A percentile compares a stretch with the other conserved stretches of the same genome.
These are phyloP conservation scores for zebrafish (Danio rerio) DNA, from an alignment of 2,113 vertebrate species.

Conservation along the genomic window GRCz12tu NC_133180.1:11200501-11201000, in stretches of 20 bases:
- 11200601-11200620: slow-evolving; percentile 51
- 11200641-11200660: slow-evolving; percentile 47
- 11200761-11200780: background rate
- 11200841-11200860: slow-evolving; percentile 1
- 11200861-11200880: slow-evolving; percentile 6
- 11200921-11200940: too few species aligned
- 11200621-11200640: slow-evolving; percentile 50
- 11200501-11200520: slow-evolving; percentile 60
- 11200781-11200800: background rate
- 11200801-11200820: slow-evolving; percentile 5
- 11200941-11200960: too few species aligned
- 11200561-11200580: slow-evolving; percentile 57
- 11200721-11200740: background rate
- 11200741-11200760: background rate
- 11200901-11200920: too few species aligned
- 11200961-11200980: too few species aligned
- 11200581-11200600: slow-evolving; percentile 53
- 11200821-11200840: slow-evolving; percentile 9
- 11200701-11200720: slow-evolving; percentile 50
- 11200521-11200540: slow-evolving; percentile 51
- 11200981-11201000: too few species aligned
- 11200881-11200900: background rate
- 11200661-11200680: slow-evolving; percentile 53
- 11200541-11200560: slow-evolving; percentile 48
- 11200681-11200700: background rate